phyloP scores from a whole-genome alignment of 1,140 invertebrate species.

The Leptinotarsa defecta region DNA sequence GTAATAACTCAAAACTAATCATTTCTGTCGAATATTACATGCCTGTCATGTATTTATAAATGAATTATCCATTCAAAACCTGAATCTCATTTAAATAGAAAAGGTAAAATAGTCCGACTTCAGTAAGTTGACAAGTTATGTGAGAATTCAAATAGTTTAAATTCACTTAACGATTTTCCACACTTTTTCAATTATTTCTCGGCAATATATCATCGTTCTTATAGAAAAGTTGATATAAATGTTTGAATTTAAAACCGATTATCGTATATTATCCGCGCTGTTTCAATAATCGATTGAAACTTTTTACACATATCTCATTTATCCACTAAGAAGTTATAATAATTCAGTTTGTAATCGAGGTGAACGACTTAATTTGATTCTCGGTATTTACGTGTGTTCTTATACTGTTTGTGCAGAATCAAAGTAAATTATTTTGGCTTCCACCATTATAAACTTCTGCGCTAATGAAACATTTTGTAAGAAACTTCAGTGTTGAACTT shows the following conservation, averaged over 20 bases:
- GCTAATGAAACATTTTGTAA: too few species aligned
- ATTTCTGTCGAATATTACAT: not conserved
- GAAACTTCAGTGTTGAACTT: too few species aligned
- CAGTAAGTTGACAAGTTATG: not conserved
- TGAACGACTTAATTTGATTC: not conserved
- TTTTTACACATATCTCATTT: not conserved
- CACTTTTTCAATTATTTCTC: not conserved
- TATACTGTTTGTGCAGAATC: not conserved
- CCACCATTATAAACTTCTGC: too few species aligned
- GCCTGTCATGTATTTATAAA: not conserved
- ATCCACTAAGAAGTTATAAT: not conserved
- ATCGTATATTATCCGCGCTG: not conserved
- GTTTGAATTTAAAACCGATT: slow-evolving; percentile 2
- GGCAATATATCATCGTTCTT: not conserved
- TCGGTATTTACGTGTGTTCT: not conserved
- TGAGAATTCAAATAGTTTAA: not conserved
- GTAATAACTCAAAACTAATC: too few species aligned
- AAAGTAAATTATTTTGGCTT: too few species aligned
- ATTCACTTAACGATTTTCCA: not conserved
- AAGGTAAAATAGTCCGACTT: not conserved
- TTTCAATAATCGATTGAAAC: not conserved
- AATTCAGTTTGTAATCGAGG: not conserved
- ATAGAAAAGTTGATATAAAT: slow-evolving; percentile 1
- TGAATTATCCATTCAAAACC: not conserved
- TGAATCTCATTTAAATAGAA: not conserved